These are phyloP conservation scores for Nomada ruficornis DNA, from an alignment of 2,888 invertebrate species.

Conservation along the genomic window DNA sequence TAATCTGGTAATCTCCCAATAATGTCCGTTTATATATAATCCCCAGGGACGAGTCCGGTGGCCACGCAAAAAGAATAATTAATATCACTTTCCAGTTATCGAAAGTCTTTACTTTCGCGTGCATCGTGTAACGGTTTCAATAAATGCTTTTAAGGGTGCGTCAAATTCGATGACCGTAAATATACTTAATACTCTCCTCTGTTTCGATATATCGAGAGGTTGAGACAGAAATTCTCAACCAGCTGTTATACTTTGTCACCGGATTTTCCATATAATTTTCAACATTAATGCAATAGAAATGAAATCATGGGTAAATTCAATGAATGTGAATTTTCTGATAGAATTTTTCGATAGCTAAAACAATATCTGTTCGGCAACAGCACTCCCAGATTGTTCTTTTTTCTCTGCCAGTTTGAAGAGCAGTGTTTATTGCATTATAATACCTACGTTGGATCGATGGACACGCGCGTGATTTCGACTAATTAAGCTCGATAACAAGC, in stretches of 20 bases:
- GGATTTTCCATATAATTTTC: not conserved
- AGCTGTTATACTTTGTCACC: not conserved
- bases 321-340: no score
- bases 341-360: no score
- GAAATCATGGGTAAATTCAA: no score
- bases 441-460: conserved; percentile 11
- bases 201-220: conserved; percentile 9
- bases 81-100: conserved; percentile 22
- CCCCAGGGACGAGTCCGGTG: not conserved
- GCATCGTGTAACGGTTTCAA: conserved; percentile 15
- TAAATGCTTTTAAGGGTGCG: conserved; percentile 34
- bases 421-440: no score
- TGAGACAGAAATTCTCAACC: not conserved
- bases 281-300: no score
- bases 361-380: no score
- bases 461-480: conserved; percentile 42
- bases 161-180: conserved; percentile 2
- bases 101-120: not conserved
- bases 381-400: no score
- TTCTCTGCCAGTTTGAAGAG: conserved; percentile 36
- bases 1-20: conserved; percentile 35
- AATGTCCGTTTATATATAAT: not conserved
- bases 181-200: conserved; percentile 38
- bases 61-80: conserved; percentile 45
- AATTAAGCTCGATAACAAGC: conserved; percentile 50